A percentile compares a stretch with the other conserved stretches of the same genome.
Conservation (phyloP, 2,888 invertebrate species). For the Lithophane ornitopus region DNA sequence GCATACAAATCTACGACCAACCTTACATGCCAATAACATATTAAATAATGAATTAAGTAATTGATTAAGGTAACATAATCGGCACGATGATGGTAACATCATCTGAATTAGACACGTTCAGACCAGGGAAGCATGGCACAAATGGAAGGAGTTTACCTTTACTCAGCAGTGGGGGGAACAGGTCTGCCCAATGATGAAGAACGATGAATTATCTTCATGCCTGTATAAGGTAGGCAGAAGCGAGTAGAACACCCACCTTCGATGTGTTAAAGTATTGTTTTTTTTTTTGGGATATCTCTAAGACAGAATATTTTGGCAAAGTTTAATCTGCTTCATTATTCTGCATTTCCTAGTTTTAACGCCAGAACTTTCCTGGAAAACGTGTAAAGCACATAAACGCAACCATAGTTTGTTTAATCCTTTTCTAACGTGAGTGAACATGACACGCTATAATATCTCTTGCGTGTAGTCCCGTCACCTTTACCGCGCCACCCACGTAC, state of each 20-base stretch:
- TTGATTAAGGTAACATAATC: too few relatives aligned
- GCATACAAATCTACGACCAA: too few relatives aligned
- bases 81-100: too few relatives aligned
- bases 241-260: background rate
- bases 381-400: background rate
- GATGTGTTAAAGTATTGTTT: background rate
- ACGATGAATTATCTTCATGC: background rate
- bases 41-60: too few relatives aligned
- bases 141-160: too few relatives aligned
- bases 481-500: constrained; percentile 52
- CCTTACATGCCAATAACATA: too few relatives aligned
- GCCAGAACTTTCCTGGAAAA: constrained; percentile 20
- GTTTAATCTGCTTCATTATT: background rate
- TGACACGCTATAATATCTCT: constrained; percentile 33
- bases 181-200: too few relatives aligned
- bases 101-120: too few relatives aligned
- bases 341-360: constrained; percentile 1
- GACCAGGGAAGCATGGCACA: too few relatives aligned
- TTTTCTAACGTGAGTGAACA: constrained; percentile 17
- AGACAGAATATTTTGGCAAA: background rate
- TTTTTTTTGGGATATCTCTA: background rate
- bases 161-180: too few relatives aligned
- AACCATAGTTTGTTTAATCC: constrained; percentile 11
- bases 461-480: constrained; percentile 38
- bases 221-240: background rate